A percentile compares a stretch with the other conserved stretches of the same genome.
Evolutionary conservation across 2,113 vertebrate genomes (phyloP).

Genomic region (Amphiprion percula): DNA sequence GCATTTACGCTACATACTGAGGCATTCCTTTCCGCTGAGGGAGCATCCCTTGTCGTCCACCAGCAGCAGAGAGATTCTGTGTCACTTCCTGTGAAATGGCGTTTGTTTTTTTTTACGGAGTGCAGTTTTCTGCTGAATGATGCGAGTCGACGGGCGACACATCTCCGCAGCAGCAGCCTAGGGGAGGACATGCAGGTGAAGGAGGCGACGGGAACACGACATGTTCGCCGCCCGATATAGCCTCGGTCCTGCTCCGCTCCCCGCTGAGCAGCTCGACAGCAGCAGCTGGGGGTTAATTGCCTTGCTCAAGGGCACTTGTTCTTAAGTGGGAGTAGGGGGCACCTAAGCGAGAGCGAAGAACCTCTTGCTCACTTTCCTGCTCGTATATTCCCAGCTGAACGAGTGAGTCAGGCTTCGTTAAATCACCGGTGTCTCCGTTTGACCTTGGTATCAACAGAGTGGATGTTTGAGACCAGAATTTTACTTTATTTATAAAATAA

Average conservation of each 20-base stretch:
- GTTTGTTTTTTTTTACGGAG: not conserved
- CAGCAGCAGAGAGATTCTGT: not conserved
- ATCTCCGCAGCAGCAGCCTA: constrained; percentile 3
- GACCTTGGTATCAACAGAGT: constrained; percentile 1
- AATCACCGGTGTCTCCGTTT: not conserved
- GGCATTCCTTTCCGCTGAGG: constrained; percentile 66
- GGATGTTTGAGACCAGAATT: not conserved
- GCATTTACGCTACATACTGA: constrained; percentile 34
- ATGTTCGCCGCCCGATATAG: not conserved
- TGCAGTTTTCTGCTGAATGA: not conserved
- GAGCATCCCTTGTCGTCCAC: not conserved
- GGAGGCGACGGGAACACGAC: not conserved
- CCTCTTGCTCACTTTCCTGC: constrained; percentile 22
- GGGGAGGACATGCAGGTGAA: constrained; percentile 23
- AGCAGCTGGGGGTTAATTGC: constrained; percentile 62
- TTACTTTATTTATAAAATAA: constrained; percentile 3
- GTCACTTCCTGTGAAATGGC: not conserved
- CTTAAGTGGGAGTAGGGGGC: not conserved
- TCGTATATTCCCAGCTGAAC: not conserved
- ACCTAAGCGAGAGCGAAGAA: not conserved
- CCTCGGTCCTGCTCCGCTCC: constrained; percentile 3
- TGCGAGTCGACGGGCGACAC: not conserved
- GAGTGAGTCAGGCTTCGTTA: not conserved
- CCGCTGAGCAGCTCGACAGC: constrained; percentile 28
- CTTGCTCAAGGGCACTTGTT: constrained; percentile 58